A percentile compares a stretch with the other conserved stretches of the same genome.
Evolutionary conservation across 2,888 invertebrate genomes (phyloP).

Genomic region (Phyllotreta cruciferae): DNA sequence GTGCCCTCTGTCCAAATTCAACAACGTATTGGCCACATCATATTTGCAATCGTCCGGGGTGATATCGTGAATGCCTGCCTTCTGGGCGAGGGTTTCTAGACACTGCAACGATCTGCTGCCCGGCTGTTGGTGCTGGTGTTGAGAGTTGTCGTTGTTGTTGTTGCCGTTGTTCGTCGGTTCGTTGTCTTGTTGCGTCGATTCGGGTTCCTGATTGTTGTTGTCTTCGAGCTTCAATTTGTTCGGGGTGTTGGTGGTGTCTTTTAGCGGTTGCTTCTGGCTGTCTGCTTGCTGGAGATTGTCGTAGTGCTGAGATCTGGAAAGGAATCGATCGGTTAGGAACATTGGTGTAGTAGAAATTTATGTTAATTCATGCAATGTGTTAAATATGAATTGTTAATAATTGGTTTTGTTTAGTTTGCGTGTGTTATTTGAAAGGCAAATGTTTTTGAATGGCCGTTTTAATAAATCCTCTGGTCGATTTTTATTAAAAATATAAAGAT

Average conservation of each 20-base stretch:
- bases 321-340: not conserved
- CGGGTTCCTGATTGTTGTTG: slow-evolving; percentile 53
- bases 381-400: too few species aligned
- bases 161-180: slow-evolving; percentile 36
- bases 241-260: slow-evolving; percentile 58
- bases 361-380: too few species aligned
- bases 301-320: slow-evolving; percentile 67
- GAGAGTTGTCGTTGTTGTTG: slow-evolving; percentile 28
- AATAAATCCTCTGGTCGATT: not conserved
- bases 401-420: not conserved
- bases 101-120: slow-evolving; percentile 68
- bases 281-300: slow-evolving; percentile 66
- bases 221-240: slow-evolving; percentile 49
- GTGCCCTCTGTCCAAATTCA: slow-evolving; percentile 68
- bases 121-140: slow-evolving; percentile 39
- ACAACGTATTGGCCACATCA: slow-evolving; percentile 71
- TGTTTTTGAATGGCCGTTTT: not conserved
- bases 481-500: slow-evolving; percentile 3
- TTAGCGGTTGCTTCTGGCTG: slow-evolving; percentile 58
- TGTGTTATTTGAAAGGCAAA: not conserved
- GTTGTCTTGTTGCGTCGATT: slow-evolving; percentile 55
- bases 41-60: slow-evolving; percentile 76
- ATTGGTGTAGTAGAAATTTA: not conserved
- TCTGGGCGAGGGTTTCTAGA: slow-evolving; percentile 74
- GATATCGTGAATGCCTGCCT: slow-evolving; percentile 69